Conservation (phyloP, 2,113 vertebrate genomes). For the Alexandromys fortis region DNA sequence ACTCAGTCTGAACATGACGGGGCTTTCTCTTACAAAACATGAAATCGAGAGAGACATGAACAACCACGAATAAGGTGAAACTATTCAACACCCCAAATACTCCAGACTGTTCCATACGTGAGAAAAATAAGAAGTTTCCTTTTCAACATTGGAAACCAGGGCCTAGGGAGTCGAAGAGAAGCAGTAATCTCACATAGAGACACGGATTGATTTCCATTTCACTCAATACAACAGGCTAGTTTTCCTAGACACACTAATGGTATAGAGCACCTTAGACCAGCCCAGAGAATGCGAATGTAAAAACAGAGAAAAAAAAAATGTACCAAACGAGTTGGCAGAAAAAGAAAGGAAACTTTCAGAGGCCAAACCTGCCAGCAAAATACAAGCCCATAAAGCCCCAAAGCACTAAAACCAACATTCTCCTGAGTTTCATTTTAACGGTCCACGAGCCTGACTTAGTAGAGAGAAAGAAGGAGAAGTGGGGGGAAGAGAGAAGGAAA, state of each 20-base stretch:
- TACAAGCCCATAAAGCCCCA: conserved; percentile 27
- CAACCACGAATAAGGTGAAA: not conserved
- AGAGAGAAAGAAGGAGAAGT: not conserved
- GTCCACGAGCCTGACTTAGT: not conserved
- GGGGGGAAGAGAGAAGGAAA: not conserved
- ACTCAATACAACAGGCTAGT: not conserved
- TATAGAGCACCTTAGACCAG: not conserved
- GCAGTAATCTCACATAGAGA: not conserved
- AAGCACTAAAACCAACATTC: conserved; percentile 10
- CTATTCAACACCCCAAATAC: not conserved
- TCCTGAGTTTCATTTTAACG: not conserved
- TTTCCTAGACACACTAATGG: not conserved
- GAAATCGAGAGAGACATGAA: not conserved
- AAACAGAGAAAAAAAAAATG: not conserved
- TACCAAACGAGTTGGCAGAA: conserved; percentile 16
- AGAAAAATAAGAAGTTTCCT: not conserved
- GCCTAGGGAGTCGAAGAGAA: not conserved
- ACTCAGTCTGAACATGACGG: not conserved
- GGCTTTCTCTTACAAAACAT: not conserved
- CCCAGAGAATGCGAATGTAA: not conserved
- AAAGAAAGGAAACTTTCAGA: conserved; percentile 43
- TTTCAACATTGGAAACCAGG: not conserved
- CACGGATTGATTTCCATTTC: not conserved
- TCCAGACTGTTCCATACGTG: not conserved
- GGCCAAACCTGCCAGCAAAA: conserved; percentile 6